Conservation (phyloP, 2,113 vertebrate genomes). For the Nothobranchius furzeri region DNA sequence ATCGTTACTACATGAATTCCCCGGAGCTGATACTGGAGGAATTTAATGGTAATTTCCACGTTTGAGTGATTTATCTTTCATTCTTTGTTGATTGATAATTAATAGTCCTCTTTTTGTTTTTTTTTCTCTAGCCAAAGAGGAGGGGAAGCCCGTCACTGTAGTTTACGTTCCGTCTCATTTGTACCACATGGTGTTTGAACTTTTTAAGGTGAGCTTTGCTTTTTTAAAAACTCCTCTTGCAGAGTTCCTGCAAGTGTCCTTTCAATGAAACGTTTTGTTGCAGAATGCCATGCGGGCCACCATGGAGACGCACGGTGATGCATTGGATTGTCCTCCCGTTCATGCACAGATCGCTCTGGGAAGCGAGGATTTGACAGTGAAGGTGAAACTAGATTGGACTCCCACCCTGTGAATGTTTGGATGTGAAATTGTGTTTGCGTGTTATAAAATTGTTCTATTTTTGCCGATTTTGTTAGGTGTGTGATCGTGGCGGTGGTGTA, state of each 20-base stretch:
- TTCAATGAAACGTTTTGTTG: slow-evolving; percentile 8
- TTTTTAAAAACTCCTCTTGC: not conserved
- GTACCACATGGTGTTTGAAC: slow-evolving; percentile 99
- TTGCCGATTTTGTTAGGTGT: slow-evolving; percentile 79
- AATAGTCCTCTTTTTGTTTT: not conserved
- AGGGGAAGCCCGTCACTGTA: slow-evolving; percentile 86
- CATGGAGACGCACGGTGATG: slow-evolving; percentile 89
- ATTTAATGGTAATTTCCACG: slow-evolving; percentile 82
- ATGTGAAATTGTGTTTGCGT: not conserved
- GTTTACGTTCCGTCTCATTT: slow-evolving; percentile 98
- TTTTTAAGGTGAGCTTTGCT: slow-evolving; percentile 88
- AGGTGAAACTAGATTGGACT: slow-evolving; percentile 75
- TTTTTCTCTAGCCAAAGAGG: slow-evolving; percentile 83
- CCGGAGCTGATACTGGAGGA: slow-evolving; percentile 91
- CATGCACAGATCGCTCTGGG: slow-evolving; percentile 86
- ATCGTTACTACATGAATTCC: slow-evolving; percentile 96
- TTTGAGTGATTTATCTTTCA: too few relatives aligned
- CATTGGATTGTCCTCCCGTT: slow-evolving; percentile 86
- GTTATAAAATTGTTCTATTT: not conserved
- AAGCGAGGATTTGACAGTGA: slow-evolving; percentile 92
- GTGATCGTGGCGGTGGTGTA: slow-evolving; percentile 93
- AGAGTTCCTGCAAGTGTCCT: not conserved
- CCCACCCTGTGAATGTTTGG: not conserved
- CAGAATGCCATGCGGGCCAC: slow-evolving; percentile 98
- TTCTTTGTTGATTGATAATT: not conserved